Base-by-base conservation (phyloP, 2,888 invertebrate species). In the Drosophila hamatofila region DNA sequence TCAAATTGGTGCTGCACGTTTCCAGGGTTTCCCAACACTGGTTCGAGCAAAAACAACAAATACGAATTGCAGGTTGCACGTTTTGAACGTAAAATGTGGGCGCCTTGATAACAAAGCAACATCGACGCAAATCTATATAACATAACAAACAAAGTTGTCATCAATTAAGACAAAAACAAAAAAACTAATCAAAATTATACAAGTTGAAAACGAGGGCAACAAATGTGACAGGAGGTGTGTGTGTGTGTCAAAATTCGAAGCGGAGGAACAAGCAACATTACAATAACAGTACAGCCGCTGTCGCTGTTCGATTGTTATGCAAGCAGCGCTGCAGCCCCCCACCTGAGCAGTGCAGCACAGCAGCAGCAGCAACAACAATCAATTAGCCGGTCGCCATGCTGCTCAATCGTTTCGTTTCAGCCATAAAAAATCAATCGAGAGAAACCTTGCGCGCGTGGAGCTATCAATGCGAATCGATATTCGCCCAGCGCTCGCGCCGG, bases 401-500 rank as follows among this genome's bases (percentile, higher is more conserved):
- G 80, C 74, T 90, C 33, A 91, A 88, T 76, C 91, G 92, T 46
- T 75, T 92, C 44, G 75, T 92, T 55, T 69, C 73, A 27, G 90
- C 91, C 72, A 90, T 94, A 25, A 94, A 93, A 85, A 92, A 92
- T 78, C 93, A 93, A 64, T 94, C 94, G 5, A 91, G 93, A 46
- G 93, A 93, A 62, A 93, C 94, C 3, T 91, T 95, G 46, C 93
- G 93, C 75, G 92, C 94, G 64, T 94, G 94, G 94, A 92, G 93
- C 8, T 93, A 93, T 76, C 94, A 94, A 75, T 94, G 94, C 76
- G 94, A 94, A 90, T 94, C 94, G 78, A 94, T 94, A 48, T 72
- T 94, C 18, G 95, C 95, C 1, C 95, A 95, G 82, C 93, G 95
- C 39, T 92, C 95, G 1, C 93, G 95, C 60, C 93, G 95, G 52